Evolutionary conservation across 1,140 invertebrate species (phyloP).

Genomic region (Branchinecta lynchi): DNA sequence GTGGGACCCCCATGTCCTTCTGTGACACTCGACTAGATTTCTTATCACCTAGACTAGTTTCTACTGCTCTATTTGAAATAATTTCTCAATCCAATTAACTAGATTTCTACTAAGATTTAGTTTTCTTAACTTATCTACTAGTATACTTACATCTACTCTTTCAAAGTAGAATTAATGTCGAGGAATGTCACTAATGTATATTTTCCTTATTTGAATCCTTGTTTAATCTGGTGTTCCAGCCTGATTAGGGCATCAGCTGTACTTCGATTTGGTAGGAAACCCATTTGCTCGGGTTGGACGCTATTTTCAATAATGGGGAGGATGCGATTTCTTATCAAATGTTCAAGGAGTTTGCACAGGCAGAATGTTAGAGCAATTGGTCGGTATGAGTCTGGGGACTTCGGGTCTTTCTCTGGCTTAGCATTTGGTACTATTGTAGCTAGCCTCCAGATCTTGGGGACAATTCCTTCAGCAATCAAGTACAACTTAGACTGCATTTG

Average conservation of each 20-base stretch:
- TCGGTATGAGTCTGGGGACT: not conserved
- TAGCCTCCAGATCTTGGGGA: not conserved
- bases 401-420: not conserved
- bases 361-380: not conserved
- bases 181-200: no score
- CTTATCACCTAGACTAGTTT: not conserved
- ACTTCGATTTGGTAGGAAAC: not conserved
- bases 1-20: not conserved
- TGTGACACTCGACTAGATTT: not conserved
- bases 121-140: not conserved
- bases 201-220: no score
- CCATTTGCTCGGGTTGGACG: not conserved
- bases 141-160: no score
- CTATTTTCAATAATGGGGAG: not conserved
- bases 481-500: not conserved
- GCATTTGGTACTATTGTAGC: not conserved
- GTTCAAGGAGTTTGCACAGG: not conserved
- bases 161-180: no score
- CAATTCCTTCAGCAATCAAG: not conserved
- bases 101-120: not conserved
- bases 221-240: no score
- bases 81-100: not conserved
- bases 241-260: no score
- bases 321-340: not conserved
- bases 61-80: not conserved